A percentile compares a stretch with the other conserved stretches of the same genome.
phyloP scores from a whole-genome alignment of 2,797 vertebrate species.

The Aythya fuligula region DNA sequence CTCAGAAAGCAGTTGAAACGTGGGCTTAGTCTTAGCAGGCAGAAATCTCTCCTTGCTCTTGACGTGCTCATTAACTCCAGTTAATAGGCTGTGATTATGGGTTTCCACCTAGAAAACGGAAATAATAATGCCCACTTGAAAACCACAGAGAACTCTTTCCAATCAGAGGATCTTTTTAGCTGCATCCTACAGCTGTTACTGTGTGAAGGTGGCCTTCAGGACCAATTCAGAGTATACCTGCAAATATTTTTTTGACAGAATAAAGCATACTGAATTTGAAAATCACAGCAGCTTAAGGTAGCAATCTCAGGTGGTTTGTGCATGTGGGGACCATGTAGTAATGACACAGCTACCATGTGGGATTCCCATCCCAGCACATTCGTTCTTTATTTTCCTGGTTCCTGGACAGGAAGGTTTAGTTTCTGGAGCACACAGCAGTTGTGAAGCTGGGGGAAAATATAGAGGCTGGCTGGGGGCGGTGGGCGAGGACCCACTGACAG shows the following conservation, averaged over 20 bases:
- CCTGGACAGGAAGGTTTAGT: background rate
- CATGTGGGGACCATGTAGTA: background rate
- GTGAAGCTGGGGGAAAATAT: background rate
- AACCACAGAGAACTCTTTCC: background rate
- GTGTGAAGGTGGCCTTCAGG: background rate
- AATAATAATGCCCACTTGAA: background rate
- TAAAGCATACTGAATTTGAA: background rate
- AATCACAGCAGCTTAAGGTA: background rate
- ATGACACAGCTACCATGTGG: background rate
- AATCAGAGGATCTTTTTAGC: background rate
- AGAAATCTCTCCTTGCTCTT: background rate
- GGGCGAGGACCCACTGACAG: rapidly evolving
- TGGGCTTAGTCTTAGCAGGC: background rate
- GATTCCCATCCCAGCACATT: background rate
- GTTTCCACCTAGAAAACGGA: background rate
- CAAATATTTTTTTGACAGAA: background rate
- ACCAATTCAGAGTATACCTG: background rate
- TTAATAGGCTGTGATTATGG: background rate
- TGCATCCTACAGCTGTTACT: background rate
- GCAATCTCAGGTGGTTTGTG: background rate
- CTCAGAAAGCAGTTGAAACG: background rate
- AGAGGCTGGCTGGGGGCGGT: rapidly evolving
- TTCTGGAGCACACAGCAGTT: background rate
- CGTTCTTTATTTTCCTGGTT: background rate
- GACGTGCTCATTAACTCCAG: background rate